These are phyloP conservation scores for Grammomys dolichurus DNA, from an alignment of 2,113 vertebrate species.

Conservation along the genomic window DNA sequence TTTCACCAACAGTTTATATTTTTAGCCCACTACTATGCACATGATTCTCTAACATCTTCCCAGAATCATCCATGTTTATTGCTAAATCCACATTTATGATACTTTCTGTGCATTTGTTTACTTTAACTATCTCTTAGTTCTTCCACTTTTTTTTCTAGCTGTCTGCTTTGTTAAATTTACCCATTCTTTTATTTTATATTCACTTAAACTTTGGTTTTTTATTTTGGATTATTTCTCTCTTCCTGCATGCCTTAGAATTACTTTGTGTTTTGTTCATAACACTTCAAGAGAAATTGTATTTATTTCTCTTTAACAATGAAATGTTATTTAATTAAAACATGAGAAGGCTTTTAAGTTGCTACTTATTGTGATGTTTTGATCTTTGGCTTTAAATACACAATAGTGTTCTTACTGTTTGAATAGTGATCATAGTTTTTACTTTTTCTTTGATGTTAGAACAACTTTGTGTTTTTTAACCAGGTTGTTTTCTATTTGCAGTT, in stretches of 20 bases:
- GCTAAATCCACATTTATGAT: background rate
- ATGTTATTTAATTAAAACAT: conserved; percentile 16
- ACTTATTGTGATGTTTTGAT: background rate
- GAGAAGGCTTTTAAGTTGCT: background rate
- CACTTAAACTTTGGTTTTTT: background rate
- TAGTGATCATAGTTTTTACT: background rate
- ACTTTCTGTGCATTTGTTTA: background rate
- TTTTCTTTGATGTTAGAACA: conserved; percentile 30
- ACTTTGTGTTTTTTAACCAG: background rate
- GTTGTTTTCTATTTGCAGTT: background rate
- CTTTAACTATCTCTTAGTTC: background rate
- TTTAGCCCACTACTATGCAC: background rate
- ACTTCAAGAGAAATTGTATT: background rate
- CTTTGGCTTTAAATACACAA: background rate
- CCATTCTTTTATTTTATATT: background rate
- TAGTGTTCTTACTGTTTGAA: background rate
- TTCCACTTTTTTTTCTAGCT: background rate
- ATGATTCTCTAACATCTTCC: background rate
- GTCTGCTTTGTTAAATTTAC: background rate
- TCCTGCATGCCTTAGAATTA: background rate
- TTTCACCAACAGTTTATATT: background rate
- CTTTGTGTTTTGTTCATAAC: background rate
- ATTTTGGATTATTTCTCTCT: background rate
- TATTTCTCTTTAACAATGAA: background rate
- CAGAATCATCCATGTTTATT: background rate